Evolutionary conservation across 2,113 vertebrate species (phyloP).

Genomic region (Halichoerus grypus): DNA sequence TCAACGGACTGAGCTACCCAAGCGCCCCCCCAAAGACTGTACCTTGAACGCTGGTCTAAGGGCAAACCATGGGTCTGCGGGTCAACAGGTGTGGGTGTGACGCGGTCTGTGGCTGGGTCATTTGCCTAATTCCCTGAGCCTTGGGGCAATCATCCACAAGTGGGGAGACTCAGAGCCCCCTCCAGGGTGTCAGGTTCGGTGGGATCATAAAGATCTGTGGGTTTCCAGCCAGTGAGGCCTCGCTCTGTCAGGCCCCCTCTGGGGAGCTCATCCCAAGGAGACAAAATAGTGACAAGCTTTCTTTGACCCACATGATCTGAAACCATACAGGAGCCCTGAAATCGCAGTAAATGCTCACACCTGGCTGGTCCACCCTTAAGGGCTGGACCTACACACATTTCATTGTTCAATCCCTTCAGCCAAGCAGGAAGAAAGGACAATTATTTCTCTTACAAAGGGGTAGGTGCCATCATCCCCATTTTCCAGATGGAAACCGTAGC

Average conservation of each 20-base stretch:
- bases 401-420: neutral
- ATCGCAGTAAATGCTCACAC: neutral
- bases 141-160: no score
- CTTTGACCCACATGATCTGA: neutral
- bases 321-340: neutral
- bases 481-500: neutral
- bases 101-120: no score
- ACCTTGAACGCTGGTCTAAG: neutral
- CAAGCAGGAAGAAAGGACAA: neutral
- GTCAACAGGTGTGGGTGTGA: neutral
- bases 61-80: no score
- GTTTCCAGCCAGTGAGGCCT: neutral
- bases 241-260: rapidly evolving
- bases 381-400: neutral
- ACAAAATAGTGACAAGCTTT: neutral
- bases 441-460: neutral
- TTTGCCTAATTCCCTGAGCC: neutral
- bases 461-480: no score
- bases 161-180: neutral
- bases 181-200: neutral
- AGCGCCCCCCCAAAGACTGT: neutral
- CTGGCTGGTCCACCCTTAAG: neutral
- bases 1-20: neutral
- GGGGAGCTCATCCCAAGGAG: neutral
- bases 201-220: neutral